Conservation (phyloP, 2,113 vertebrate species). For the Serinus canaria region DNA sequence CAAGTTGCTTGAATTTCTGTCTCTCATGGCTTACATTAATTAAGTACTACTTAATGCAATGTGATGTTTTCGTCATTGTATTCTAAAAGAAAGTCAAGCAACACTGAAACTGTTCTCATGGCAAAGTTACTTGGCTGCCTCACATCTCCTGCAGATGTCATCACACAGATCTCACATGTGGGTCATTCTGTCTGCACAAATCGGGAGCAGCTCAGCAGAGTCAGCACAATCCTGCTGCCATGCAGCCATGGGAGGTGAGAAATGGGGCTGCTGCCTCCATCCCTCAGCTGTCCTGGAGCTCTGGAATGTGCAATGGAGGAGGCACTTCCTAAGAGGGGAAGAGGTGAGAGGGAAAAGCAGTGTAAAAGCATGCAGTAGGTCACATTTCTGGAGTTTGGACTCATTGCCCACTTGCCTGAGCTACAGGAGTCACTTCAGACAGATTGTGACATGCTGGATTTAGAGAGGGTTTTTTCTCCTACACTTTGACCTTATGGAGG, state of each 20-base stretch:
- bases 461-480: background rate
- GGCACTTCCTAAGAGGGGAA: background rate
- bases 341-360: background rate
- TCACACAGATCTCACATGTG: background rate
- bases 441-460: background rate
- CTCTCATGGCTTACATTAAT: background rate
- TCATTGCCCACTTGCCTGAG: background rate
- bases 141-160: background rate
- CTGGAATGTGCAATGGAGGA: accelerated
- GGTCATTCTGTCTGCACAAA: background rate
- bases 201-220: accelerated
- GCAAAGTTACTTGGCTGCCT: background rate
- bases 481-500: background rate
- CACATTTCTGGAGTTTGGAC: background rate
- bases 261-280: background rate
- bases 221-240: background rate
- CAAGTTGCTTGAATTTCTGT: background rate
- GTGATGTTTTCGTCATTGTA: background rate
- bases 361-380: background rate
- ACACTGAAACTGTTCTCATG: background rate
- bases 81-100: background rate
- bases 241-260: background rate
- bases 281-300: background rate
- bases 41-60: background rate
- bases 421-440: background rate